These are phyloP conservation scores for Anthopleura xanthogrammica DNA, from an alignment of 92 coral and sea anemone genomes.

Conservation along the genomic window DNA sequence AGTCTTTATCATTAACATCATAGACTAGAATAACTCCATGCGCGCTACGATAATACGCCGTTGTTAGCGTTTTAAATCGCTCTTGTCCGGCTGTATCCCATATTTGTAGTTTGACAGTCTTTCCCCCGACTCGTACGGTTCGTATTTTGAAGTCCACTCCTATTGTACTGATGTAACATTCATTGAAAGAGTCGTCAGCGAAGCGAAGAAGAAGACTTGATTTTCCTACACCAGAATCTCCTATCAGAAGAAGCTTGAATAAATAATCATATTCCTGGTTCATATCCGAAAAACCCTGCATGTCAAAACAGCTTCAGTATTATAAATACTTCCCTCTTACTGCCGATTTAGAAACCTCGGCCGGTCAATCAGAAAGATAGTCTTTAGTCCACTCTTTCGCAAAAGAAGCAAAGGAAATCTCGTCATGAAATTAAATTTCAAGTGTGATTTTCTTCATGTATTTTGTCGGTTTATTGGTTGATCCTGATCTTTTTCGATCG, in stretches of 20 bases:
- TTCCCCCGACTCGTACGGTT: conserved; percentile 75
- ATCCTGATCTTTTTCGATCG: neutral
- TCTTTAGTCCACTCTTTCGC: neutral
- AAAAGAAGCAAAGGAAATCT: neutral
- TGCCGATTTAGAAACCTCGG: neutral
- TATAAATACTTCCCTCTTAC: neutral
- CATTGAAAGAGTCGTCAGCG: conserved; percentile 96
- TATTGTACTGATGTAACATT: conserved; percentile 92
- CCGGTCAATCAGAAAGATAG: neutral
- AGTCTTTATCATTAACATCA: conserved; percentile 89
- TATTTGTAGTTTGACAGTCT: conserved; percentile 83
- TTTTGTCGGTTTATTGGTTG: neutral
- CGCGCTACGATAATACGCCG: conserved; percentile 98
- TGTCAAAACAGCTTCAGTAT: neutral
- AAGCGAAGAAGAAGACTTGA: conserved; percentile 95
- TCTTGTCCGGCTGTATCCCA: conserved; percentile 99
- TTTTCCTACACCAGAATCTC: conserved; percentile 99
- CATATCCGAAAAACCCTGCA: conserved; percentile 52
- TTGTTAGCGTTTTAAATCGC: conserved; percentile 90
- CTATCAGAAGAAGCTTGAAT: conserved; percentile 88
- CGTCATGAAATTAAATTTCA: neutral
- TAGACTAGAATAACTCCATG: conserved; percentile 91
- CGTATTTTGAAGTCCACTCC: conserved; percentile 99
- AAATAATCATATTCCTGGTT: conserved; percentile 94
- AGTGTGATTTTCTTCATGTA: neutral